Evolutionary conservation across 2,113 vertebrate species (phyloP).

Genomic region (Hemiprocne comata): DNA sequence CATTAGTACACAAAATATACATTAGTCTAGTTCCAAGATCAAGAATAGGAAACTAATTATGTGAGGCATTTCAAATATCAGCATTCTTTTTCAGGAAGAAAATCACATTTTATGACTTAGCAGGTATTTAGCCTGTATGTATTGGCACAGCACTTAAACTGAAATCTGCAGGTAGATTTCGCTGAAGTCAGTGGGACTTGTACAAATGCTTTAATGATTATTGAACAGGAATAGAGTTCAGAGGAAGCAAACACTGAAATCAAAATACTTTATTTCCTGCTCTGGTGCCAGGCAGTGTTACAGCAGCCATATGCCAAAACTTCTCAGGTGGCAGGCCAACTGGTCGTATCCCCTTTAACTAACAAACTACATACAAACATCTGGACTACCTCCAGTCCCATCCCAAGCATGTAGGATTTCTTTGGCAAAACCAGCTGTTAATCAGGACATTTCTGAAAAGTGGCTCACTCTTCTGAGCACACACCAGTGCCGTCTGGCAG

Average conservation of each 20-base stretch:
- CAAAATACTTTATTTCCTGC: neutral
- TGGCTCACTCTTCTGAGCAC: neutral
- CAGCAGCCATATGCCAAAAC: neutral
- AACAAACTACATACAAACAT: neutral
- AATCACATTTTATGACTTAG: neutral
- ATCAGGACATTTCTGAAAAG: neutral
- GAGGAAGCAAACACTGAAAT: neutral
- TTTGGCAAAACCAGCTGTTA: neutral
- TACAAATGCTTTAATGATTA: neutral
- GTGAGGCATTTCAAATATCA: neutral
- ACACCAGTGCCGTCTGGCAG: fast-evolving
- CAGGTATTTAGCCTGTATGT: neutral
- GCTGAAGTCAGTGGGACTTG: neutral
- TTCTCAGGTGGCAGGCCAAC: neutral
- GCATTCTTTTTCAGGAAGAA: neutral
- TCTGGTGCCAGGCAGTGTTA: fast-evolving
- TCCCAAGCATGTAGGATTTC: neutral
- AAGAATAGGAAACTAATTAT: neutral
- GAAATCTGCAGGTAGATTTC: neutral
- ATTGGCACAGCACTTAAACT: neutral
- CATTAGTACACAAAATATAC: neutral
- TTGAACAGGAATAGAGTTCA: neutral
- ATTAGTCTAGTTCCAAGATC: neutral
- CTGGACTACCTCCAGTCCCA: neutral
- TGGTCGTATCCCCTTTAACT: neutral